phyloP scores from a whole-genome alignment of 2,888 invertebrate species.

The Cryptus armator region DNA sequence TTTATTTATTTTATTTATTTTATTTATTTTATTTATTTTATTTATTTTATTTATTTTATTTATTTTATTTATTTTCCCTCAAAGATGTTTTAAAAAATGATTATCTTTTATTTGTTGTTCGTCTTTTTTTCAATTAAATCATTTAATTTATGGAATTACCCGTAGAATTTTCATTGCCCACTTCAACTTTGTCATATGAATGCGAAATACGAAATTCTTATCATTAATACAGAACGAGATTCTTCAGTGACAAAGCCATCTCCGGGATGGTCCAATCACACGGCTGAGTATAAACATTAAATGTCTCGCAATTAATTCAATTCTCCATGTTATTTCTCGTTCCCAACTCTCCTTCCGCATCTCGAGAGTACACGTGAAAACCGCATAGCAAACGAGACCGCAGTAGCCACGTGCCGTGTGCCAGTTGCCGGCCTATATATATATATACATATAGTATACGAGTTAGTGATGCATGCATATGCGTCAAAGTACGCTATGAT shows the following conservation, averaged over 20 bases:
- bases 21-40: neutral
- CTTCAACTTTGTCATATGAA: neutral
- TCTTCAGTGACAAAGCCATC: neutral
- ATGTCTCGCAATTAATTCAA: slow-evolving; percentile 58
- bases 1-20: no score
- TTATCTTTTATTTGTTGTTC: neutral
- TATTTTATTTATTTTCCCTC: neutral
- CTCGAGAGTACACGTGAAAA: slow-evolving; percentile 32
- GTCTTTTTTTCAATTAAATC: neutral
- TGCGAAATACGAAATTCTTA: neutral
- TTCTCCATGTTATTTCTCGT: slow-evolving; percentile 13
- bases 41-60: neutral
- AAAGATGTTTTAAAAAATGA: no score
- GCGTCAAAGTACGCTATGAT: slow-evolving; percentile 52
- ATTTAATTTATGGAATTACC: no score
- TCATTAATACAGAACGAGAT: neutral
- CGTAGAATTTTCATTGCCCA: no score
- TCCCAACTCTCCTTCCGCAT: neutral
- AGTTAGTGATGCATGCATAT: slow-evolving; percentile 52
- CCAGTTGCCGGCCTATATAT: neutral
- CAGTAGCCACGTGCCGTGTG: slow-evolving; percentile 27
- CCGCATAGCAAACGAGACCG: slow-evolving; percentile 53
- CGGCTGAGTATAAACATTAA: neutral
- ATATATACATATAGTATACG: slow-evolving; percentile 4
- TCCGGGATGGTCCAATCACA: neutral